A percentile compares a stretch with the other conserved stretches of the same genome.
phyloP scores from a whole-genome alignment of 1,140 invertebrate genomes.

The Bombyx mandarina region DNA sequence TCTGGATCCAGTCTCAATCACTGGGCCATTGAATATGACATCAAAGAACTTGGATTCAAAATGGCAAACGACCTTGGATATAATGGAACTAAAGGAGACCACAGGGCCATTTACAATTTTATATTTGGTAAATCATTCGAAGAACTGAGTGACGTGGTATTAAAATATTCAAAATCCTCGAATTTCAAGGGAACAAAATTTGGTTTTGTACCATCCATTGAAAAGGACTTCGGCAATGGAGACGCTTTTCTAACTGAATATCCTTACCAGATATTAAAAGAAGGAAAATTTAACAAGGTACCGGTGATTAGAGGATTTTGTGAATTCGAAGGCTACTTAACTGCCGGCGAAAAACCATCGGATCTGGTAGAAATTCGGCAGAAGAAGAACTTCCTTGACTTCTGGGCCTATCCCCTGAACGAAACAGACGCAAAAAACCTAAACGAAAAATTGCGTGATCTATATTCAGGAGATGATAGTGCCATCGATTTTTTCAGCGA shows the following conservation, averaged over 20 bases:
- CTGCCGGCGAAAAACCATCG: constrained; percentile 14
- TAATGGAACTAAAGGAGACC: constrained; percentile 15
- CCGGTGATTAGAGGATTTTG: constrained; percentile 68
- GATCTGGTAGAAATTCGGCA: constrained; percentile 15
- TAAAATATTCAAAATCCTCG: constrained; percentile 10
- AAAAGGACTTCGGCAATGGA: constrained; percentile 43
- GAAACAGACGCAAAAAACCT: constrained; percentile 14
- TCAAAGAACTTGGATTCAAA: constrained; percentile 12
- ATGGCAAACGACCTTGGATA: constrained; percentile 20
- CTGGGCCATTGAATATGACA: constrained; percentile 29
- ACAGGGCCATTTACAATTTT: constrained; percentile 20
- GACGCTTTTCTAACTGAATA: constrained; percentile 69
- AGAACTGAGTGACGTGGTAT: background rate
- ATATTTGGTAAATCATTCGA: constrained; percentile 17
- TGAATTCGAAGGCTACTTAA: constrained; percentile 54
- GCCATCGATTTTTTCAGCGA: constrained; percentile 41
- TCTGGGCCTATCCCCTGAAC: constrained; percentile 25
- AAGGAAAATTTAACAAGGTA: constrained; percentile 60
- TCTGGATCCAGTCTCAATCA: constrained; percentile 36
- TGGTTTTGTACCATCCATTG: constrained; percentile 47
- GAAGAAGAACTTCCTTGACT: constrained; percentile 23
- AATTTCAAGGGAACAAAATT: constrained; percentile 11
- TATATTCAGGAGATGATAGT: constrained; percentile 27
- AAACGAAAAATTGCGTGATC: constrained; percentile 25
- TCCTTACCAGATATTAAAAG: constrained; percentile 64